phyloP scores from a whole-genome alignment of 2,113 vertebrate genomes.

The Aramus guarauna region DNA sequence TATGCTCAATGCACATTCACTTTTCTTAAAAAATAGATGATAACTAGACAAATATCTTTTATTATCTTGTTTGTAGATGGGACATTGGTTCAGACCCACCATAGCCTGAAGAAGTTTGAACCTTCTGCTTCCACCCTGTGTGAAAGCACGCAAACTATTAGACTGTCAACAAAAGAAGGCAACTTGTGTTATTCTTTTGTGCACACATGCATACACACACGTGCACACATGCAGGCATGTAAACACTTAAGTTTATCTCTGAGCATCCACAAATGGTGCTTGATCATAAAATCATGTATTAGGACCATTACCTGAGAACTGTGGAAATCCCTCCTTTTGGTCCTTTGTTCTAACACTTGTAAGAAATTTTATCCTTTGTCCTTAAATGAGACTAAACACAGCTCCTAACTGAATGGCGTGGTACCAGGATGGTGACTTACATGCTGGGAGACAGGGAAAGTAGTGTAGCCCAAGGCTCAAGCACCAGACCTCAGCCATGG shows the following conservation, averaged over 20 bases:
- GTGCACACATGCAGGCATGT: rapidly evolving
- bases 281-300: not conserved
- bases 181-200: not conserved
- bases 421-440: not conserved
- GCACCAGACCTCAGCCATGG: not conserved
- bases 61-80: not conserved
- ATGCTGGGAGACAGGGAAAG: not conserved
- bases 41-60: not conserved
- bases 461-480: not conserved
- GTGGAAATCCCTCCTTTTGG: not conserved
- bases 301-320: not conserved
- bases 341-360: not conserved
- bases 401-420: not conserved
- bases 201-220: rapidly evolving
- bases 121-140: not conserved
- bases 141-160: not conserved
- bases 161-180: not conserved
- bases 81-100: not conserved
- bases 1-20: not conserved
- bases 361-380: not conserved
- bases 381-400: not conserved
- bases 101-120: not conserved
- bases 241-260: not conserved
- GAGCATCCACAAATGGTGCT: not conserved
- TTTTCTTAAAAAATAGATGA: not conserved